phyloP scores from a whole-genome alignment of 2,113 vertebrate species.

The Meriones unguiculatus region DNA sequence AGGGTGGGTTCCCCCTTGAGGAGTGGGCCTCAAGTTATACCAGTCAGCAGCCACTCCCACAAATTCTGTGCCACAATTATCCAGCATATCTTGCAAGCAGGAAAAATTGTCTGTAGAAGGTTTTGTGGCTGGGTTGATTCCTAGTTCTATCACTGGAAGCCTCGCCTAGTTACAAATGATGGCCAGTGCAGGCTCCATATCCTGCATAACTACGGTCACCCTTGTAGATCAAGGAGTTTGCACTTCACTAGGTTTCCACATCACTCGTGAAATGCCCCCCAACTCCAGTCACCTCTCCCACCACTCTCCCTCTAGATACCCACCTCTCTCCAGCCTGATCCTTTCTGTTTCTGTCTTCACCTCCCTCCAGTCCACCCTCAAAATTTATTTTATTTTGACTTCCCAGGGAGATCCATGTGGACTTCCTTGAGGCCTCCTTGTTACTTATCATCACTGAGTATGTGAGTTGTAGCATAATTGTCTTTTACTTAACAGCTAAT shows the following conservation, averaged over 20 bases:
- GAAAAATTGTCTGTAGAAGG: too few relatives aligned
- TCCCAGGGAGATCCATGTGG: background rate
- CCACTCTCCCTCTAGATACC: background rate
- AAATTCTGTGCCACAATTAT: too few relatives aligned
- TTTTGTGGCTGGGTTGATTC: too few relatives aligned
- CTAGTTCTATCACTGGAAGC: too few relatives aligned
- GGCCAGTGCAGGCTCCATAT: background rate
- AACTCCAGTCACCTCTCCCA: background rate
- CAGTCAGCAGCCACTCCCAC: too few relatives aligned
- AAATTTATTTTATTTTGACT: background rate
- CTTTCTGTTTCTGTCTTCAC: background rate
- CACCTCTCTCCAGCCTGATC: background rate
- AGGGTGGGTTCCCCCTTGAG: too few relatives aligned
- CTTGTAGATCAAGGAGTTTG: background rate
- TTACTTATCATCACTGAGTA: background rate
- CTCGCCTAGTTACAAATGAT: background rate
- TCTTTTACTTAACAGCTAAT: background rate
- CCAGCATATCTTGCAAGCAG: too few relatives aligned
- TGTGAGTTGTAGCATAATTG: background rate
- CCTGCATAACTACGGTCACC: background rate
- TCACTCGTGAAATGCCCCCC: background rate
- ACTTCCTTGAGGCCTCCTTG: background rate
- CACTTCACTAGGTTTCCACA: background rate
- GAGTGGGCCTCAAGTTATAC: too few relatives aligned
- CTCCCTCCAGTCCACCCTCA: background rate